Percentiles rank a stretch among this genome's conserved stretches.
phyloP scores from a whole-genome alignment of 2,113 vertebrate genomes.

The Mola mola region DNA sequence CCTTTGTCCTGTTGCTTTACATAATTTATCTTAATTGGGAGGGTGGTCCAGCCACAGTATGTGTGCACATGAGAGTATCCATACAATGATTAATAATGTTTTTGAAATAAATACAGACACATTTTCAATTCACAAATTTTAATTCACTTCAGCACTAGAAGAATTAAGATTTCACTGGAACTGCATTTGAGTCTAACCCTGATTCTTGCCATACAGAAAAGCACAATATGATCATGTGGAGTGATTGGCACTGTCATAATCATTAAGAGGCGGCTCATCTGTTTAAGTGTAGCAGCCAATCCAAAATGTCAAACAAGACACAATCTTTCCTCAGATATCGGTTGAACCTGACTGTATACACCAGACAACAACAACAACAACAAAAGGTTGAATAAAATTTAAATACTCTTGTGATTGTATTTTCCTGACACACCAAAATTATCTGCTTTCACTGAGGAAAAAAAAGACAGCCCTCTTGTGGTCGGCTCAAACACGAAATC shows the following conservation, averaged over 20 bases:
- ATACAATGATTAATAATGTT: too few relatives aligned
- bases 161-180: conserved; percentile 66
- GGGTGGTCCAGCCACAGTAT: too few relatives aligned
- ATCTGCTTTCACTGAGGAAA: conserved; percentile 42
- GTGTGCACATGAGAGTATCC: background rate
- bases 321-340: conserved; percentile 45
- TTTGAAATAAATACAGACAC: conserved; percentile 47
- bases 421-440: conserved; percentile 43
- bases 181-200: conserved; percentile 71
- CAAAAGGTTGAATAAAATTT: conserved; percentile 36
- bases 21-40: too few relatives aligned
- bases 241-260: conserved; percentile 34
- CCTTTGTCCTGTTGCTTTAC: too few relatives aligned
- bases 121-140: conserved; percentile 74
- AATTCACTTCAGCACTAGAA: conserved; percentile 76
- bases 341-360: conserved; percentile 64
- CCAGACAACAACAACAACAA: conserved; percentile 47
- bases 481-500: conserved; percentile 77
- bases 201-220: conserved; percentile 76
- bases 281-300: conserved; percentile 61
- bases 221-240: conserved; percentile 48
- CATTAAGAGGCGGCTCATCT: conserved; percentile 57
- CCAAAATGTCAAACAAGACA: conserved; percentile 30
- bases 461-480: conserved; percentile 20
- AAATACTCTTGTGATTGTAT: conserved; percentile 63